Conservation (phyloP, 1,140 invertebrate genomes). For the Adoxophyes honmai region DNA sequence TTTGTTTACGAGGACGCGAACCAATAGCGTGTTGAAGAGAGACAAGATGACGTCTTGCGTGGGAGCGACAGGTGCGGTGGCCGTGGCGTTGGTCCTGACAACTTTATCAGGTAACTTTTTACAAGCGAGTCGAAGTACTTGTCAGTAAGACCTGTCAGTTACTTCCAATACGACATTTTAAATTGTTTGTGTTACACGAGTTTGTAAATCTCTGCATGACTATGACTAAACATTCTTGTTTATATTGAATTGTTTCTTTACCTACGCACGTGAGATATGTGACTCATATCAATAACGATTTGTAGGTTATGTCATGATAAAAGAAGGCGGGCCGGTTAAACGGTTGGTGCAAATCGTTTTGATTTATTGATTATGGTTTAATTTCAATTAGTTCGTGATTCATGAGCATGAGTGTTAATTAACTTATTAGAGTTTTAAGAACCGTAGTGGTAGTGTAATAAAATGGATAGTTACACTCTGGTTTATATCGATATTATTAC, state of each 20-base stretch:
- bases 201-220: not conserved
- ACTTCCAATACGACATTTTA: not conserved
- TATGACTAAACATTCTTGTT: not conserved
- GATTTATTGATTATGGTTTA: not conserved
- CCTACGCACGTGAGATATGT: not conserved
- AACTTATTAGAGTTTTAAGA: too few species aligned
- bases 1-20: slow-evolving; percentile 55
- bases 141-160: not conserved
- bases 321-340: not conserved
- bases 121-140: not conserved
- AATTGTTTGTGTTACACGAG: not conserved
- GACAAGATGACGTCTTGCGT: slow-evolving; percentile 63
- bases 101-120: slow-evolving; percentile 60
- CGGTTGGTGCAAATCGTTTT: too few species aligned
- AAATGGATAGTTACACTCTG: too few species aligned
- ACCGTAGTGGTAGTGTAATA: too few species aligned
- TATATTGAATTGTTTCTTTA: not conserved
- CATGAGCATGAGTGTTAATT: not conserved
- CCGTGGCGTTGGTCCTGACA: slow-evolving; percentile 61
- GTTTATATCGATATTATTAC: too few species aligned
- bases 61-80: slow-evolving; percentile 69
- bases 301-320: slow-evolving; percentile 13
- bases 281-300: not conserved
- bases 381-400: not conserved
- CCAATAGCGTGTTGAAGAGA: slow-evolving; percentile 59